Evolutionary conservation across 2,888 invertebrate species (phyloP).

Genomic region (Melanostoma scalare): DNA sequence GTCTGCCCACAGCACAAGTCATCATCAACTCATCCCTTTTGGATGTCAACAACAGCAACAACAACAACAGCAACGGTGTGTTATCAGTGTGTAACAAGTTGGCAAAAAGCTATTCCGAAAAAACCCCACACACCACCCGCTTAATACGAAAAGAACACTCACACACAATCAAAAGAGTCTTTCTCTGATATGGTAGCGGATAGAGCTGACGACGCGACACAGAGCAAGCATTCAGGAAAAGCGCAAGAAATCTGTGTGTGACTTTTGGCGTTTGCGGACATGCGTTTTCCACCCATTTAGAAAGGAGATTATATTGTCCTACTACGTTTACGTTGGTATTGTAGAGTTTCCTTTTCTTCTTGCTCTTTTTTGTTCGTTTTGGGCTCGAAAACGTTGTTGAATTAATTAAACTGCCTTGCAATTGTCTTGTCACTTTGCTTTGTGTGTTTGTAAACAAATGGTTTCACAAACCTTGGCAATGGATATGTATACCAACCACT

Average conservation of each 20-base stretch:
- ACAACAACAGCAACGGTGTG: constrained; percentile 34
- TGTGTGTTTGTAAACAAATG: constrained; percentile 37
- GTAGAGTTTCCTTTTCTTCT: constrained; percentile 46
- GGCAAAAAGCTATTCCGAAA: constrained; percentile 54
- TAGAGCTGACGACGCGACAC: constrained; percentile 7
- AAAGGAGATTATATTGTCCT: constrained; percentile 41
- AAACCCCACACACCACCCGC: constrained; percentile 14
- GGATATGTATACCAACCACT: background rate
- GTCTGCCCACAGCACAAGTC: constrained; percentile 47
- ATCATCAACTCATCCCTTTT: constrained; percentile 52
- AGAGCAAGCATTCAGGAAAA: constrained; percentile 36
- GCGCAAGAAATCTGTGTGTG: constrained; percentile 57
- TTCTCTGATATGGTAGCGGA: constrained; percentile 19
- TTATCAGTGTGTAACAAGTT: constrained; percentile 72
- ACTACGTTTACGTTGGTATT: constrained; percentile 21
- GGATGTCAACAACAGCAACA: constrained; percentile 8
- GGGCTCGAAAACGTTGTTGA: constrained; percentile 50
- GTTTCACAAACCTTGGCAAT: constrained; percentile 6
- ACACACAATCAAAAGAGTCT: constrained; percentile 35
- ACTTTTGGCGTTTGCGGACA: constrained; percentile 70
- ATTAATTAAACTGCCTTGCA: constrained; percentile 47
- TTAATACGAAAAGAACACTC: constrained; percentile 7
- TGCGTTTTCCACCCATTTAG: constrained; percentile 60
- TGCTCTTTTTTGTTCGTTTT: background rate
- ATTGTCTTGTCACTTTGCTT: constrained; percentile 33